Base-by-base conservation (phyloP, 2,113 vertebrate genomes). In the Neolamprologus falcicula region DNA sequence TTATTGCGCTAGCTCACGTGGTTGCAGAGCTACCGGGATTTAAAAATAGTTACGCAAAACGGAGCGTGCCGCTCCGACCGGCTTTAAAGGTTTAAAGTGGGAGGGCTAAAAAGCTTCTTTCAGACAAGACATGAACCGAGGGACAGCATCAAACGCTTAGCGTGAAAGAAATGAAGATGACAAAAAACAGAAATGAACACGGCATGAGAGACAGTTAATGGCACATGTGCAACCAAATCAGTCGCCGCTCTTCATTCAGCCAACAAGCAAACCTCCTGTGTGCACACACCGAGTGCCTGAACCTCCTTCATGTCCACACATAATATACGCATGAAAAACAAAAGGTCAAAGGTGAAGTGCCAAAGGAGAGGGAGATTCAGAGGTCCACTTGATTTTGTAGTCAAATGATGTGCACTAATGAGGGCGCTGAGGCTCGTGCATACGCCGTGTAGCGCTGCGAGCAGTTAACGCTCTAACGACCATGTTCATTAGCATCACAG, bases 51-150 rank as follows among this genome's bases (percentile, higher is more conserved):
- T 47, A 16, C 6, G 6, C 14, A 47, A 16, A 47, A 2, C 6
- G 0, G 13, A 45, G 42, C 2, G 3, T 45, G 42, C 42, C 0
- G 13, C 42, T 16, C 42, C 0, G 3, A 47, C 42, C 2, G 1
- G 45, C 0, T 47, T 47, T 17, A 17, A 2, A 47, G 45, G 14
- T 1, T 47, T 52, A 13, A 45, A 45, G 66, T 24, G 0, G 3
- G 37, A 26, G 21, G 5, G 21, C 68, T 26, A 28, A 73, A 45
- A 4, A 0, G 3, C 7, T 42, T 71, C 11, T 24, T 45, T 17
- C 40, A 17, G 40, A 73, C 21, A 1, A 2, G 40, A 73, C 8
- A 45, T 73, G 40, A 45, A 45, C 21, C 26, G 21, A 68, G n/a
- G 7, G n/a, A 9, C 7, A 3, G 7, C 11, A 40, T 68, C 33